phyloP scores from a whole-genome alignment of 1,140 invertebrate genomes.

The Bombyx mori region ASM3026992v2 NC_085116.1:2004001-2004500 shows the following conservation, averaged over 20 bases:
- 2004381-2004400: conserved; percentile 44
- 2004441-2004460: conserved; percentile 61
- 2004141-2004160: too few relatives aligned
- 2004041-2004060: too few relatives aligned
- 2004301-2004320: conserved; percentile 53
- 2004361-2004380: conserved; percentile 19
- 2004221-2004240: conserved; percentile 38
- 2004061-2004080: too few relatives aligned
- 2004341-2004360: conserved; percentile 26
- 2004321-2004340: conserved; percentile 48
- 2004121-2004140: too few relatives aligned
- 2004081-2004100: too few relatives aligned
- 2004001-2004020: not conserved
- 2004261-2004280: conserved; percentile 60
- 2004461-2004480: conserved; percentile 50
- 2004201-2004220: conserved; percentile 64
- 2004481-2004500: conserved; percentile 31
- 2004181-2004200: conserved; percentile 17
- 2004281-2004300: conserved; percentile 56
- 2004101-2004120: too few relatives aligned
- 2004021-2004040: too few relatives aligned
- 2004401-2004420: conserved; percentile 58
- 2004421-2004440: conserved; percentile 57
- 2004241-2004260: conserved; percentile 52
- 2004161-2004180: not conserved